Conservation (phyloP, 2,888 invertebrate species). For the Drosophila infuscata region DNA sequence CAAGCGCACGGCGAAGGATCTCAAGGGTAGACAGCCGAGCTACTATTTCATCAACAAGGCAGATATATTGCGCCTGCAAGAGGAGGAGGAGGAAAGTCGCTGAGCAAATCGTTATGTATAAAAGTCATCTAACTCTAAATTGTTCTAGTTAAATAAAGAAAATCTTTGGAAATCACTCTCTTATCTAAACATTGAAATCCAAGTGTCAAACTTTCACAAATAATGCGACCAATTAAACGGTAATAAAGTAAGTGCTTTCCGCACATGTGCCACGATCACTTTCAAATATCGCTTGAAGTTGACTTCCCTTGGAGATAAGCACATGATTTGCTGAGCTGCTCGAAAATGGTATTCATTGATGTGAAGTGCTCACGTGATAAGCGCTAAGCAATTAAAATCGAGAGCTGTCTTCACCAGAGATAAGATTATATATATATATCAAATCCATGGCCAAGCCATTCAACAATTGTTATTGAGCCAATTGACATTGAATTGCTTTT, state of each 20-base stretch:
- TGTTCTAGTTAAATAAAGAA: conserved; percentile 56
- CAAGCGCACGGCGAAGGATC: conserved; percentile 92
- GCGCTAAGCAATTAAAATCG: neutral
- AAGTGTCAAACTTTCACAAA: neutral
- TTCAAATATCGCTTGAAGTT: neutral
- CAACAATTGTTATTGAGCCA: neutral
- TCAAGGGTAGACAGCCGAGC: conserved; percentile 94
- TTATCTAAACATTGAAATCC: neutral
- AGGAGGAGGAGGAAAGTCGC: conserved; percentile 89
- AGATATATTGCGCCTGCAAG: conserved; percentile 93
- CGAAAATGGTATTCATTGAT: conserved; percentile 18
- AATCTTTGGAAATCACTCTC: conserved; percentile 18
- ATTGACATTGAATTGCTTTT: neutral
- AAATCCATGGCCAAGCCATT: conserved; percentile 1
- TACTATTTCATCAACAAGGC: conserved; percentile 97
- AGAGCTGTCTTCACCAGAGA: conserved; percentile 10
- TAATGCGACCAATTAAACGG: neutral
- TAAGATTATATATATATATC: conserved; percentile 19
- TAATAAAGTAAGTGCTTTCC: neutral
- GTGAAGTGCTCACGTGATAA: conserved; percentile 29
- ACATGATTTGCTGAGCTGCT: neutral
- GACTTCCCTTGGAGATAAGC: conserved; percentile 4
- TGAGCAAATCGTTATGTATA: conserved; percentile 59
- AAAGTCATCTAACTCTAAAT: conserved; percentile 36
- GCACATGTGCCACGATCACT: neutral